A percentile compares a stretch with the other conserved stretches of the same genome.
Conservation (phyloP, 2,797 vertebrate genomes). For the Cygnus olor region DNA sequence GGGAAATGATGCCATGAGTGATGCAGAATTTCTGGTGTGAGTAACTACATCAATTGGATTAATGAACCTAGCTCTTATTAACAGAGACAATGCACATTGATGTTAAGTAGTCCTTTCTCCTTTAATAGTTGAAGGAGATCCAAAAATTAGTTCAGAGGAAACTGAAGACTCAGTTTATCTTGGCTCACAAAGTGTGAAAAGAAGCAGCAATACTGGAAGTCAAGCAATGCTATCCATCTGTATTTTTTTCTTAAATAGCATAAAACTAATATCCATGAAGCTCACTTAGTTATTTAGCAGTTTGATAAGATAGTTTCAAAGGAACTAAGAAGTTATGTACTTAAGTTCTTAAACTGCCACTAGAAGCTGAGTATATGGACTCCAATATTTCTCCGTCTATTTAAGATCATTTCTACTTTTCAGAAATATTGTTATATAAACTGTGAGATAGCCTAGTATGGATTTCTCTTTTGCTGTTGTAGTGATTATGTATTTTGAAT, state of each 20-base stretch:
- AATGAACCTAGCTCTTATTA: not conserved
- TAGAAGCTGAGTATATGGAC: not conserved
- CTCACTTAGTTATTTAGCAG: not conserved
- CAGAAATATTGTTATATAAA: not conserved
- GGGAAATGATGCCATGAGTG: not conserved
- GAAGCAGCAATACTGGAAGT: not conserved
- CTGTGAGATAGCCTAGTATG: not conserved
- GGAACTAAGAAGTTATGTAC: not conserved
- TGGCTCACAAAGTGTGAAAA: not conserved
- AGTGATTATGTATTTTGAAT: not conserved
- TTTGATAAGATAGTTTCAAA: not conserved
- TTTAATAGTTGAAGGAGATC: not conserved
- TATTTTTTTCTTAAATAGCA: not conserved
- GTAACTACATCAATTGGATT: not conserved
- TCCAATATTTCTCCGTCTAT: not conserved
- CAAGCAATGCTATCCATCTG: not conserved
- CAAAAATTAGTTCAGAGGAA: not conserved
- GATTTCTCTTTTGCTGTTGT: not conserved
- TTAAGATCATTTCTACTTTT: not conserved
- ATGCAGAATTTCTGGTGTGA: not conserved
- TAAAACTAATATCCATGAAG: not conserved
- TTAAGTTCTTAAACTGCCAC: not conserved
- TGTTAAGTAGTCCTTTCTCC: not conserved
- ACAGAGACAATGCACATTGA: not conserved
- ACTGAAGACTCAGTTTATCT: not conserved